Evolutionary conservation across 2,113 vertebrate genomes (phyloP).

Genomic region (Cavia porcellus): DNA sequence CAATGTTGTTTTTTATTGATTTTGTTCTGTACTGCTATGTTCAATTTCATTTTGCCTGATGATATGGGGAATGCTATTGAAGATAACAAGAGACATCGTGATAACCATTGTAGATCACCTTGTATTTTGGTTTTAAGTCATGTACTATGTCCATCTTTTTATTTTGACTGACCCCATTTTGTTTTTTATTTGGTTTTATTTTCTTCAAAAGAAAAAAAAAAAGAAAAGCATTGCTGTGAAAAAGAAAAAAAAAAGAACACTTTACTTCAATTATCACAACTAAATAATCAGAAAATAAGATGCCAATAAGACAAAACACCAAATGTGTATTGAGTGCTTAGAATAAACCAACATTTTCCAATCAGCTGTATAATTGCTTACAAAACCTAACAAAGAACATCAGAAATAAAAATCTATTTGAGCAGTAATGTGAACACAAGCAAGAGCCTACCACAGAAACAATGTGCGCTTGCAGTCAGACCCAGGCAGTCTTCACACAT

Average conservation of each 20-base stretch:
- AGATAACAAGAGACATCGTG: too few species aligned
- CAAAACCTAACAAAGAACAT: background rate
- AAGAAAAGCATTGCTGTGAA: too few species aligned
- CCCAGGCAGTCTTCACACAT: background rate
- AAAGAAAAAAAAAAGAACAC: background rate
- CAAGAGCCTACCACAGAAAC: background rate
- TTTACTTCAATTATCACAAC: background rate
- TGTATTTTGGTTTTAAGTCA: too few species aligned
- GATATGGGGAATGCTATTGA: too few species aligned
- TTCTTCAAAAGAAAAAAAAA: too few species aligned
- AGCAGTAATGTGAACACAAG: background rate
- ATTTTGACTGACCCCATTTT: too few species aligned
- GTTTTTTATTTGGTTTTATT: too few species aligned
- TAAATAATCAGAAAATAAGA: background rate
- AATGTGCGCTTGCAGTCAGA: background rate
- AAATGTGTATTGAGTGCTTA: background rate
- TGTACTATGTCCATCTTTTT: too few species aligned
- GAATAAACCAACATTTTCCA: background rate
- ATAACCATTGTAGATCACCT: too few species aligned
- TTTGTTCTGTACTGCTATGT: too few species aligned
- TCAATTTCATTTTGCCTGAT: too few species aligned
- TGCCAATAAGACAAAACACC: background rate
- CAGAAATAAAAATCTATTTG: background rate
- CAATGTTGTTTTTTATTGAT: too few species aligned
- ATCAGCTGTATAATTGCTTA: background rate